Conservation (phyloP, 2,888 invertebrate species). For the Drosophila melanosoma region DNA sequence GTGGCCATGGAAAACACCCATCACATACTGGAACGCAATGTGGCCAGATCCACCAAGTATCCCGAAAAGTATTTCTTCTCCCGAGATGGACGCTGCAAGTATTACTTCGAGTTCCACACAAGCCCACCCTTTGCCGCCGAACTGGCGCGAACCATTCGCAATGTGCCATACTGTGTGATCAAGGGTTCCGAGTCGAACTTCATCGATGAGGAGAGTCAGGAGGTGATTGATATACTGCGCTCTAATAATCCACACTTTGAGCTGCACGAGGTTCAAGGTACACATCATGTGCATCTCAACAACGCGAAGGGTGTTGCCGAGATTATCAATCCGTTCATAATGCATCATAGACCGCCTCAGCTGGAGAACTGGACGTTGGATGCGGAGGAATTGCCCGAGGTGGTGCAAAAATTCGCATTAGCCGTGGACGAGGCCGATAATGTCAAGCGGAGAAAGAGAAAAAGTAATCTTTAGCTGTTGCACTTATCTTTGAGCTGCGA, state of each 20-base stretch:
- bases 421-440: constrained; percentile 62
- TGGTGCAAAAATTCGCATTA: constrained; percentile 57
- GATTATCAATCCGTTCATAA: constrained; percentile 87
- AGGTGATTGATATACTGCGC: constrained; percentile 87
- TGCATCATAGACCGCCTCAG: constrained; percentile 80
- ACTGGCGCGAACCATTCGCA: constrained; percentile 86
- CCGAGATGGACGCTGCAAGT: constrained; percentile 82
- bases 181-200: constrained; percentile 87
- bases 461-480: constrained; percentile 81
- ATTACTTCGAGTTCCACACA: constrained; percentile 72
- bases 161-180: constrained; percentile 88
- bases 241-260: constrained; percentile 87
- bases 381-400: constrained; percentile 34
- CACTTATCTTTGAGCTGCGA: constrained; percentile 54
- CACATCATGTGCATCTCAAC: constrained; percentile 91
- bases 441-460: constrained; percentile 73
- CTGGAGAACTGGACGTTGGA: constrained; percentile 73
- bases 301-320: constrained; percentile 87
- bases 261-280: constrained; percentile 88
- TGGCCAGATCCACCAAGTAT: constrained; percentile 86
- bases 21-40: constrained; percentile 87
- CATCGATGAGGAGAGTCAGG: constrained; percentile 86
- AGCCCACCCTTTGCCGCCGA: constrained; percentile 86
- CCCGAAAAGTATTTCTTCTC: constrained; percentile 87
- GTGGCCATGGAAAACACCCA: constrained; percentile 86